Base-by-base conservation (phyloP, 2,797 vertebrate species). In the Parauchenoglanis ngamensis region DNA sequence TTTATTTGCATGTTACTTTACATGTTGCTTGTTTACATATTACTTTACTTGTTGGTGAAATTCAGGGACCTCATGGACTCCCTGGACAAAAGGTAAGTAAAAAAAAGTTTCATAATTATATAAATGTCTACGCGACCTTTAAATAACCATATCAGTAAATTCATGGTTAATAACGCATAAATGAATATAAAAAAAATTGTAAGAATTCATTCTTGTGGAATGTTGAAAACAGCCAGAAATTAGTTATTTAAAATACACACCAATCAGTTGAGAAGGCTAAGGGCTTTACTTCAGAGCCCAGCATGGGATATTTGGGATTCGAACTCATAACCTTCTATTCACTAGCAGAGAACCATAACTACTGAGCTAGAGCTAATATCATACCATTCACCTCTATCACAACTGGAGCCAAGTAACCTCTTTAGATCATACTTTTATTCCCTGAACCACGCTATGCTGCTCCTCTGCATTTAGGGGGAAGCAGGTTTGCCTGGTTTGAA, bases 61-160 rank as follows among this genome's bases (percentile, higher is more conserved):
- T 95, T 86, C 92, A 99, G 98, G 98, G 98, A 89, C 98, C 98
- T 65, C 98, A 99, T 91, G 98, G 98, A 92, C 96, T 98, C 91
- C 96, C 98, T 90, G 98, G 98, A 92, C 95, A 97, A 90, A 99
- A 99, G 97, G 98, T 99, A 97, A 95, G 25, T 44, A 7, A 44
- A 25, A 25, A 40, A 13, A 44, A 4, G 4, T 73, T 10, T 49
- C 28, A 57, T 21, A 78, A 79, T 54, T 57, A 57, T 21, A 21
- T 46, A 68, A 59, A 82, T 35, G 7, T 8, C 21, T 3, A 10
- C 52, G 2, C 2, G 1, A 52, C 12, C n/a, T 59, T 15, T n/a
- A n/a, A 28, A 7, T 19, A 54, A 77, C 31, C 3, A 28, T 54
- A 77, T 54, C 13, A 54, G 4, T 77, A 56, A 77, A 31, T 77